Evolutionary conservation across 2,113 vertebrate genomes (phyloP), one percentile per base, ranked within the genome.

Genomic region (Athene cunicularia): DNA sequence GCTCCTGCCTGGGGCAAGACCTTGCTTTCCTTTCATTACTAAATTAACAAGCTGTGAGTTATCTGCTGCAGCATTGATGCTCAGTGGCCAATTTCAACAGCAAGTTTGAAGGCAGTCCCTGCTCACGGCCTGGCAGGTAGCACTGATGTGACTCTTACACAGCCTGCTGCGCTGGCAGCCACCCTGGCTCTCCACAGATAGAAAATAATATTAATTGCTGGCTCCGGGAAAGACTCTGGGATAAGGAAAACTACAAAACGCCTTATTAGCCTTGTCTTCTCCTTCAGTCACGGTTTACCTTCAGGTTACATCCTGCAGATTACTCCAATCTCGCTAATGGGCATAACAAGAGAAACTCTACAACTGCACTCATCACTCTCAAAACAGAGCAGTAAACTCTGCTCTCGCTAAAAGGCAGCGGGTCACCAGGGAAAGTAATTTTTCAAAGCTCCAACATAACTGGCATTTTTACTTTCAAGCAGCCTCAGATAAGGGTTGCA

Each of bases 371-470:
- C 87, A 95, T 92, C 95, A 95, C 86, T 97, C 88, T 95, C 55
- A 33, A 60, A 58, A 88, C 93, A 84, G 70, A 96, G 93, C 83
- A 49, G 27, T 85, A 97, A 97, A 96, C 86, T 96, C 93, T 72
- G 84, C 75, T 87, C 81, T 93, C 2, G 4, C 87, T 97, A 97
- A 97, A 98, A 98, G 92, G 93, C 92, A 96, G 89, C 10, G 11
- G 93, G 96, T 98, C 97, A 97, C 80, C 68, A 59, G 80, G 88
- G 91, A 97, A 97, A 97, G 95, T 66, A 8, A 24, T 95, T 98
- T 98, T 96, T 98, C 97, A 98, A 93, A 98, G 96, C 92, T 97
- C 80, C 66, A 95, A 76, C 79, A 93, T 90, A 96, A 97, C 5
- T 92, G 93, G 73, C 88, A 95, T 85, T 97, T 94, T 96, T 80